Evolutionary conservation across 2,888 invertebrate genomes (phyloP), one percentile per base, ranked within the genome.

Genomic region (Leucania comma): DNA sequence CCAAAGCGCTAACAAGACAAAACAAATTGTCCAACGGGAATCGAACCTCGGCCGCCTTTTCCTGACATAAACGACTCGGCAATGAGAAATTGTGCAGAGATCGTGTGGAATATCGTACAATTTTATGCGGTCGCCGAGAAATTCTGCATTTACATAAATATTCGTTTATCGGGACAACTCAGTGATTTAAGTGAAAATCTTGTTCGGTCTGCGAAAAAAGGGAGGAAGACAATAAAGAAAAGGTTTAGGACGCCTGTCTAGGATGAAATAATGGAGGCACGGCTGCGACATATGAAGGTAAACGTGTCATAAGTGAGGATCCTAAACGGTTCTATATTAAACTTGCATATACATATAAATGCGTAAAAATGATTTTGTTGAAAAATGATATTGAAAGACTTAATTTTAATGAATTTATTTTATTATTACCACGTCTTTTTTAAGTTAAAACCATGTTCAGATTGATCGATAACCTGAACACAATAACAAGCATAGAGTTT

Each of bases 121-220:
- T 89, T 91, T 89, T 88, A 87, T 91, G 88, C 89, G 89, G 89
- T 86, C 84, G 84, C 79, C 75, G 79, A 80, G 85, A 85, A 88
- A 88, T 84, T 88, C 82, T 88, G 89, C 90, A 92, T 93, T 93
- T 92, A 92, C 93, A 93, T 93, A 93, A 92, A 92, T 92, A 93
- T 93, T 92, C 93, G 92, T 93, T 93, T 93, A 93, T 92, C 89
- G 90, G 87, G 85, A 90, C 90, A 88, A 89, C 87, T 88, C 89
- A 85, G 89, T 87, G 90, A 90, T 90, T 91, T 90, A 88, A 90
- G 90, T 86, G 87, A 87, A 89, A 90, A 92, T 90, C 89, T 89
- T 85, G 88, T 87, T 86, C 85, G 81, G 80, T 86, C 76, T 83
- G 87, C 88, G 84, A 86, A 88, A 89, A 90, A 87, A 90, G 86